Evolutionary conservation across 2,888 invertebrate species (phyloP).

Genomic region (Nomada hirtipes): DNA sequence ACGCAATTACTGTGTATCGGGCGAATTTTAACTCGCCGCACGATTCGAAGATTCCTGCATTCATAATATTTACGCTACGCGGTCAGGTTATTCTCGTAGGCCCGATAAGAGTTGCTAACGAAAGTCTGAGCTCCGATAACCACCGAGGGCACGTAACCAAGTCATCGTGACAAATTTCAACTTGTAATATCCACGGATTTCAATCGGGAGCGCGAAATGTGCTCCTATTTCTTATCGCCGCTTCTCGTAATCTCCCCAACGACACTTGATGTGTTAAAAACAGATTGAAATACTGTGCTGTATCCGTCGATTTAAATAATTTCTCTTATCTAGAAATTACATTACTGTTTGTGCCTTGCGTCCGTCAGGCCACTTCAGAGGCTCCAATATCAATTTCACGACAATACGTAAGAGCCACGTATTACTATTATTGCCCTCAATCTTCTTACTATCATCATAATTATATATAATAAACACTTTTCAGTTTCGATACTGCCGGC

Average conservation of each 20-base stretch:
- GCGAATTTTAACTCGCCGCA: constrained; percentile 34
- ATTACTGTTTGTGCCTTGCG: neutral
- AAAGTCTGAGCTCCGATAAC: constrained; percentile 69
- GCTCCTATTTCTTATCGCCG: constrained; percentile 1
- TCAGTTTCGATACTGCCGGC: neutral
- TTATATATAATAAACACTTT: neutral
- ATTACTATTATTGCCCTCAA: neutral
- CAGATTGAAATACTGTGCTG: neutral
- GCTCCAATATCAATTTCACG: neutral
- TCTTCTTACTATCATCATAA: no score
- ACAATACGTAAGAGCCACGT: neutral
- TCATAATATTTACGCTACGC: constrained; percentile 61
- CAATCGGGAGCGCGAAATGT: neutral
- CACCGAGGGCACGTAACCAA: constrained; percentile 49
- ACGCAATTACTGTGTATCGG: constrained; percentile 28
- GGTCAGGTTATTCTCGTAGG: constrained; percentile 63
- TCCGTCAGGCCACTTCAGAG: neutral
- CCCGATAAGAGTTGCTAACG: constrained; percentile 76
- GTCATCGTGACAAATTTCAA: constrained; percentile 53
- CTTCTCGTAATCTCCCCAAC: neutral
- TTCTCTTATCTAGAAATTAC: neutral
- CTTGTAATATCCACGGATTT: constrained; percentile 33
- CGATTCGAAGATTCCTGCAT: constrained; percentile 52
- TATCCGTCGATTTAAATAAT: neutral
- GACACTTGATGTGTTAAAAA: neutral